Evolutionary conservation across 2,113 vertebrate species (phyloP), one percentile per base, ranked within the genome.

Genomic region (Mastomys natalensis): DNA sequence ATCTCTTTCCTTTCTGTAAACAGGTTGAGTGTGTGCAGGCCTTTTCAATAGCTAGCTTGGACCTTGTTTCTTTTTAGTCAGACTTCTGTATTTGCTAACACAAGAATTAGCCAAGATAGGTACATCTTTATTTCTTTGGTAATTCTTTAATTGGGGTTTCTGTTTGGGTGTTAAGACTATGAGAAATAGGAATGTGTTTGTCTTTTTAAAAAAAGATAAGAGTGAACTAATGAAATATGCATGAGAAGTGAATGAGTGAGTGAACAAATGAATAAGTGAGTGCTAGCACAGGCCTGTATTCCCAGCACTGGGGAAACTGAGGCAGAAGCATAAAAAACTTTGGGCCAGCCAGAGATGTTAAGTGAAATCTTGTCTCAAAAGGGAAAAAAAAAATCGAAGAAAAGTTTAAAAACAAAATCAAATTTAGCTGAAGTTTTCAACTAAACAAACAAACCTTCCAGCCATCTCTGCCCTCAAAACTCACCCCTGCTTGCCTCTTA

Each of bases 401-500:
- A 53, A 73, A 37, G 17, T 40, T 72, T 72, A 66, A 80, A 43
- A 5, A 5, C 24, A 53, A 72, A 55, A 37, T 15, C 34, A n/a
- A 34, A 82, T 64, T 64, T 89, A 73, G 34, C 3, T 58, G 91
- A 81, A 12, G 11, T 91, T 84, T 81, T 62, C 43, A 78, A 17
- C 12, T 55, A 64, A 68, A 24, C 37, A 31, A 19, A n/a, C 55
- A 53, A 43, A 31, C 68, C 48, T n/a, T 48, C 2, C 16, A 21
- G 51, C 26, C 9, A 1, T 29, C 37, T 64, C 8, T 24, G 51
- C 15, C 58, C 73, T 48, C 60, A 68, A 10, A 22, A 19, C 81
- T 89, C 6, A 37, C n/a, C 40, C 80, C 80, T 93, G 77, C 58
- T 95, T 98, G 48, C 97, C n/a, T 98, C 98, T 3, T 97, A 99